Base-by-base conservation (phyloP, 1,140 invertebrate genomes). In the Drosophila punjabiensis region DNA sequence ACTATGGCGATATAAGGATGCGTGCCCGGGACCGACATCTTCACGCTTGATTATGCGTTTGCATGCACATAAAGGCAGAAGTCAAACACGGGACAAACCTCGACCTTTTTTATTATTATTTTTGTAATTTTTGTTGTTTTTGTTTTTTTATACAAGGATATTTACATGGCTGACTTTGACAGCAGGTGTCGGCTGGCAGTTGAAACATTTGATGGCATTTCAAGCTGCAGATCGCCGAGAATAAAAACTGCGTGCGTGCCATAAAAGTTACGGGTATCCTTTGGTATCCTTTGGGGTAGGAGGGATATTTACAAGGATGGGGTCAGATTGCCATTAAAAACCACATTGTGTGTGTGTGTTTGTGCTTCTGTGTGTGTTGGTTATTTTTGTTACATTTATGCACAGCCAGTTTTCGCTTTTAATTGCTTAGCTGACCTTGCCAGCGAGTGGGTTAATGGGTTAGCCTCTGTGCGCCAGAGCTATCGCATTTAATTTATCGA, bases 21-120 rank as follows among this genome's bases (percentile, higher is more conserved):
- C 65, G 70, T 82, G 74, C 61, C 64, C 53, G 52, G 28, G 65
- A 70, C 33, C 28, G 69, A 41, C 39, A 58, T 73, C 41, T 47
- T 89, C 83, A 82, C 75, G 86, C 85, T 77, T 89, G 85, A 89
- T 89, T 89, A 89, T 89, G 85, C 85, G 85, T 89, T 89, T 90
- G 86, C 85, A 90, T 90, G 85, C 86, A 90, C 86, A 89, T 79
- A 85, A 89, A 89, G 75, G 79, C 75, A 79, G 81, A 89, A 89
- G 85, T 90, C 86, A 89, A 89, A 89, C 85, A 89, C 78, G 79
- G 78, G 70, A 85, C 82, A 90, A 81, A 82, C 78, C 86, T 83
- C 64, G 53, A 79, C 68, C 66, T 48, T 63, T 81, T 78, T 69
- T 69, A 74, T 80, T 58, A 70, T 82, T 67, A 58, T 77, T 82